Base-by-base conservation (phyloP, 2,797 vertebrate species). In the Halcyon smyrnensis region DNA sequence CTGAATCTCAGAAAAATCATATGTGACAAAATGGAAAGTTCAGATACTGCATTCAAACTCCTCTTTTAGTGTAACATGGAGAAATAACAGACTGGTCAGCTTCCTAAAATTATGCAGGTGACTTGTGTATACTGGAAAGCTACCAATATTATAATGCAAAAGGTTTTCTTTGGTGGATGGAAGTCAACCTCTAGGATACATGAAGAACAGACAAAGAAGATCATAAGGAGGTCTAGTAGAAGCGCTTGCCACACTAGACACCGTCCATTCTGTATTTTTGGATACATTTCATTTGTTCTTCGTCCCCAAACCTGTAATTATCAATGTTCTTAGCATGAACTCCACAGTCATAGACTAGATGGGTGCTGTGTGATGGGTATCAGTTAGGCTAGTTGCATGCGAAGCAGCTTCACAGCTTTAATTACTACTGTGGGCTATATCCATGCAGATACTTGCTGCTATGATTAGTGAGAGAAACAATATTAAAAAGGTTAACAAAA, bases 401-500 rank as follows among this genome's bases (percentile, higher is more conserved):
- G 73, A 96, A 81, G 57, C 23, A 69, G 41, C 73, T 91, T 91
- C 85, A 76, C 73, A 80, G 59, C 27, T 92, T 94, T 57, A 93
- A 92, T 93, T 92, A 69, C 67, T 69, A 14, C 70, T 92, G 57
- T 91, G 63, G 82, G 69, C 85, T 76, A 75, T 37, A 76, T 65
- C 39, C 39, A 59, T 51, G 69, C 65, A 94, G 60, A 64, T 65
- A 94, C 39, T 91, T 90, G 37, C 59, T 92, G 82, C 15, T 81
- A 37, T 14, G 24, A 87, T 84, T 81, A 93, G 54, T 16, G 45
- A 94, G 54, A 88, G 67, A 90, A 94, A 81, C 57, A 65, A 70
- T 70, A 84, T 78, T 67, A 91, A 54, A 91, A 95, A 94, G 82
- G 65, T 89, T 89, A 92, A 94, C 76, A 86, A 77, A 95, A 75